Evolutionary conservation across 2,888 invertebrate species (phyloP), one percentile per base, ranked within the genome.

Genomic region (Clanis bilineata): DNA sequence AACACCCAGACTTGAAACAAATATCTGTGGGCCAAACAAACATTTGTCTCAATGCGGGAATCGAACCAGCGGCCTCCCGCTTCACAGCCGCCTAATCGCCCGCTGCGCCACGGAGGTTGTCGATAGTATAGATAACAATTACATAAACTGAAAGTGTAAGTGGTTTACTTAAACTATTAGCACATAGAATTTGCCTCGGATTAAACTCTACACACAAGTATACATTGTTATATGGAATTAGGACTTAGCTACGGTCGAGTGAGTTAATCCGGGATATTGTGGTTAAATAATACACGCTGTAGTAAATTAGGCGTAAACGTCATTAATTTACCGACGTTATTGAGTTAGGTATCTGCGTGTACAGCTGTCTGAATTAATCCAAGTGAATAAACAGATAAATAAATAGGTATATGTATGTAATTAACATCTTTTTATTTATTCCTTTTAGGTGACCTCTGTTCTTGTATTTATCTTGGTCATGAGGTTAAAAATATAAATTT

Each of bases 211-310:
- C 15, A 21, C 10, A 44, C 9, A 10, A 3, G n/a, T 39, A 9
- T 12, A 9, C 3, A 32, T 32, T 28, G 21, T 32, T 51, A 18
- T 3, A 51, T 15, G 32, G 51, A 28, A 32, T 3, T 51, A 15
- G 18, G 51, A 32, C 32, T 32, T 58, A 39, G 38, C 47, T 15
- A 47, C 25, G 51, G 38, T 51, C 15, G 39, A 38, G 18, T 39
- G 58, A 23, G 21, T 25, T 58, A 51, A 51, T 23, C 51, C 25
- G 39, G 57, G 51, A 51, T 39, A 51, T 25, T 45, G 15, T 12
- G 47, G 28, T 47, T 39, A 58, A 47, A 51, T 38, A 58, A 38
- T 38, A 41, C 44, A 15, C 18, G 36, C n/a, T 25, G 23, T 18
- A 23, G 21, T 15, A 22, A 45, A 47, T 36, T 32, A 22, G 18